Conservation (phyloP, 2,113 vertebrate species). For the Gallinago media region DNA sequence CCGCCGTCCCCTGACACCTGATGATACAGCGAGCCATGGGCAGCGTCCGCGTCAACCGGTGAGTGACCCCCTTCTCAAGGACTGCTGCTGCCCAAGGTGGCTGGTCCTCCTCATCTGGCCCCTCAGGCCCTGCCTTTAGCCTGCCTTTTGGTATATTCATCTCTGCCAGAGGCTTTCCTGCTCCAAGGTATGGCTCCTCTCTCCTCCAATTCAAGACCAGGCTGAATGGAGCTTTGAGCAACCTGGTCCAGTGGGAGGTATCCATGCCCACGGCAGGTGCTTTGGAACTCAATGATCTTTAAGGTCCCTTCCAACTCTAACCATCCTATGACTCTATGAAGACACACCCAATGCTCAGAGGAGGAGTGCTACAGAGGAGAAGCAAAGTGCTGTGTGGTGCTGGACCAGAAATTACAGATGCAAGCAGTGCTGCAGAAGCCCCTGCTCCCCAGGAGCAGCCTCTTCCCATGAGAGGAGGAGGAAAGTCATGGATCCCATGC, state of each 20-base stretch:
- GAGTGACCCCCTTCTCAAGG: background rate
- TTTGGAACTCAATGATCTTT: no score
- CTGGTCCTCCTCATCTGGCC: background rate
- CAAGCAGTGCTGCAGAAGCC: background rate
- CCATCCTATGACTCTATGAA: background rate
- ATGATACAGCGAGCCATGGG: conserved; percentile 69
- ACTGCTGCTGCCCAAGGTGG: background rate
- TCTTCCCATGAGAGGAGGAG: background rate
- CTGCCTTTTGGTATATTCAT: background rate
- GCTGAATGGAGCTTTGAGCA: no score
- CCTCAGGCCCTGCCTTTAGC: background rate
- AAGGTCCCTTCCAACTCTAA: no score
- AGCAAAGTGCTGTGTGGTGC: background rate
- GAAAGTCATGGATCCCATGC: background rate
- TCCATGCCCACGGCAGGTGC: no score
- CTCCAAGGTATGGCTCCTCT: background rate
- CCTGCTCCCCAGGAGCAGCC: background rate
- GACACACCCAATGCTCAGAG: background rate
- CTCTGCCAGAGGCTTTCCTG: background rate
- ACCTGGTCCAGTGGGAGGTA: no score
- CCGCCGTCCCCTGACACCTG: background rate
- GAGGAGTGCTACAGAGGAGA: background rate
- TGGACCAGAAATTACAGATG: background rate
- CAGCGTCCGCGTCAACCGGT: conserved; percentile 72
- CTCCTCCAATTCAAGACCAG: background rate